Evolutionary conservation across 2,888 invertebrate genomes (phyloP), one percentile per base, ranked within the genome.

Genomic region (Thecocarcelia acutangulata): DNA sequence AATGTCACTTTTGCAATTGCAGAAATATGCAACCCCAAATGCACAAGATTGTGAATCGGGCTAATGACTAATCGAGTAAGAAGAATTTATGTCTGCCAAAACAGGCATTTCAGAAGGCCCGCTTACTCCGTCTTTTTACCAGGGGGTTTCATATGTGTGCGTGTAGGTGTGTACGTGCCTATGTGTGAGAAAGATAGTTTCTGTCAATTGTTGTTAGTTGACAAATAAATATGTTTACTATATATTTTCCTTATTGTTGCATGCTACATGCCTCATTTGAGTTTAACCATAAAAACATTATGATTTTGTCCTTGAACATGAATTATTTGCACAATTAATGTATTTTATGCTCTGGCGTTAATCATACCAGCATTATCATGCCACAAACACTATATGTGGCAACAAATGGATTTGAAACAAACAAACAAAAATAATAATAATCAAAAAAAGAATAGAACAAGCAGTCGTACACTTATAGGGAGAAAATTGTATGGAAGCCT

Each of bases 321-420:
- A 82, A 78, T 78, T 82, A 82, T 82, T 82, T 75, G 70, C 66
- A 82, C 82, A 78, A 82, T 82, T 82, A 82, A 82, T 75, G 74
- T 78, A 70, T 78, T 78, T 52, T 66, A 68, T 75, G 78, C 64
- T 64, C 40, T 59, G 19, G 69, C 68, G 61, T 59, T 64, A 52
- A 21, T 46, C 66, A 52, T 24, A 72, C 82, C 82, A 75, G 82
- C 82, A 82, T 78, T 70, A 77, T 72, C 64, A 12, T 13, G 12
- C 37, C 33, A 63, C 44, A 21, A 37, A 9, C 73, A 64, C 56
- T 46, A 48, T 64, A 46, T 56, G 40, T 66, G 15, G 44, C 28
- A 44, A 44, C 12, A 28, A 64, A 77, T 15, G 40, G 28, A 56
- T 21, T 21, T 17, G 37, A n/a, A 42, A 33, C 12, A 8, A n/a